These are phyloP conservation scores for Microcebus jonahi DNA, from an alignment of 2,113 vertebrate genomes.

Conservation along the genomic window DNA sequence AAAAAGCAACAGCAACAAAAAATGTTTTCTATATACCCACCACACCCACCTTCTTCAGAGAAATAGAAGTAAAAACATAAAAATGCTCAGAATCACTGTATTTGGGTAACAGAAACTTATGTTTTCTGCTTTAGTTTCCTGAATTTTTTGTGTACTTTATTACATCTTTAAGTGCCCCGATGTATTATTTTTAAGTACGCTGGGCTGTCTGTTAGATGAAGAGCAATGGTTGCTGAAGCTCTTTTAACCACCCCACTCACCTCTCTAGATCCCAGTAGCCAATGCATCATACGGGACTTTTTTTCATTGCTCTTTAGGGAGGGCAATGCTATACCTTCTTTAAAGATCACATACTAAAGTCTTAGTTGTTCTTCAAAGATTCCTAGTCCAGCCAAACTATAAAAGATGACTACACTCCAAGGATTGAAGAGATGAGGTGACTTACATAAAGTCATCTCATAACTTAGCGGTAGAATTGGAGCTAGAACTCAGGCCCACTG, in stretches of 20 bases:
- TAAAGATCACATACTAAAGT: not conserved
- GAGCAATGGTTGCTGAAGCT: not conserved
- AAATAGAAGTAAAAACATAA: not conserved
- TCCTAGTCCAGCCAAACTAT: not conserved
- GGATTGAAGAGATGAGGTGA: not conserved
- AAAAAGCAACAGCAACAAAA: no score
- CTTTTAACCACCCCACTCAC: not conserved
- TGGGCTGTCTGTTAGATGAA: not conserved
- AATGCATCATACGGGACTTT: not conserved
- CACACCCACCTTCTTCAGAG: not conserved
- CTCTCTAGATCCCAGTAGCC: not conserved
- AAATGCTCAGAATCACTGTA: not conserved
- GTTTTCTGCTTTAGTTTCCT: slow-evolving; percentile 30
- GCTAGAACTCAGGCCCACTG: not conserved
- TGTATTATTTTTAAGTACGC: not conserved
- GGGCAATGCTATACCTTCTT: not conserved
- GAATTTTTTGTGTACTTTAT: slow-evolving; percentile 21
- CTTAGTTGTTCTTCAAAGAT: not conserved
- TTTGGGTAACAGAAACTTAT: not conserved
- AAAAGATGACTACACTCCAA: not conserved
- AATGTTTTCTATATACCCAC: not conserved
- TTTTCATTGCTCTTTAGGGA: not conserved
- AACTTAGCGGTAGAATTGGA: not conserved
- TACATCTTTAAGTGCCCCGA: not conserved
- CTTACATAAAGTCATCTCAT: not conserved